A percentile compares a stretch with the other conserved stretches of the same genome.
These are phyloP conservation scores for Oceanites oceanicus DNA, from an alignment of 2,113 vertebrate species.

Conservation along the genomic window DNA sequence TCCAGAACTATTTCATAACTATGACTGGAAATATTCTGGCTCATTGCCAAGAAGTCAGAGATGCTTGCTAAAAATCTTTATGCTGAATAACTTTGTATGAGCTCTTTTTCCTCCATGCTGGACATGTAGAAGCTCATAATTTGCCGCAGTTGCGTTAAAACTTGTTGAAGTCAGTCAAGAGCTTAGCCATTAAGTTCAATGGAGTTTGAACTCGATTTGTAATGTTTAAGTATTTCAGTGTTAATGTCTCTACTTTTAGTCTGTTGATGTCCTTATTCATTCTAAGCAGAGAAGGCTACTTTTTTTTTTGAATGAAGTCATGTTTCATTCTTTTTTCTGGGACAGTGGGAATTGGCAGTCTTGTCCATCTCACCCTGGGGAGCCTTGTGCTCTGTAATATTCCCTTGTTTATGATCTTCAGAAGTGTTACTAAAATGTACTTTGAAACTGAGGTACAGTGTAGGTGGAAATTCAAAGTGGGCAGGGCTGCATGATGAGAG, in stretches of 20 bases:
- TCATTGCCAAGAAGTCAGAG: conserved; percentile 21
- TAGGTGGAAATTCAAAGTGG: background rate
- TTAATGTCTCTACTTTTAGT: background rate
- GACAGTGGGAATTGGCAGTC: background rate
- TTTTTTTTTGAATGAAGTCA: background rate
- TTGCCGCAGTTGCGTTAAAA: background rate
- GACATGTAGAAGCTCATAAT: background rate
- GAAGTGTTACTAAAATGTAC: background rate
- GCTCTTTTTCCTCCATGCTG: background rate
- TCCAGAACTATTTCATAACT: background rate
- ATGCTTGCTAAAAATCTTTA: conserved; percentile 14
- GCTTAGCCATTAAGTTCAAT: background rate
- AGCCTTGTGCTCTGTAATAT: background rate
- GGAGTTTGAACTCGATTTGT: background rate
- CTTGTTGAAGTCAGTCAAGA: background rate
- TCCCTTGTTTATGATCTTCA: background rate
- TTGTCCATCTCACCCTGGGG: background rate
- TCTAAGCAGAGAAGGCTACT: background rate
- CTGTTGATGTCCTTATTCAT: background rate
- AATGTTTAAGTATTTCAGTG: background rate
- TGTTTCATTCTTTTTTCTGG: background rate
- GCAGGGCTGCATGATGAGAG: background rate
- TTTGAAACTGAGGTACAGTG: background rate
- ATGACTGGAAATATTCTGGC: background rate
- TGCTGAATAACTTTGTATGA: background rate